These are phyloP conservation scores for Drosophila austrosaltans DNA, from an alignment of 2,888 invertebrate species.

Conservation along the genomic window DNA sequence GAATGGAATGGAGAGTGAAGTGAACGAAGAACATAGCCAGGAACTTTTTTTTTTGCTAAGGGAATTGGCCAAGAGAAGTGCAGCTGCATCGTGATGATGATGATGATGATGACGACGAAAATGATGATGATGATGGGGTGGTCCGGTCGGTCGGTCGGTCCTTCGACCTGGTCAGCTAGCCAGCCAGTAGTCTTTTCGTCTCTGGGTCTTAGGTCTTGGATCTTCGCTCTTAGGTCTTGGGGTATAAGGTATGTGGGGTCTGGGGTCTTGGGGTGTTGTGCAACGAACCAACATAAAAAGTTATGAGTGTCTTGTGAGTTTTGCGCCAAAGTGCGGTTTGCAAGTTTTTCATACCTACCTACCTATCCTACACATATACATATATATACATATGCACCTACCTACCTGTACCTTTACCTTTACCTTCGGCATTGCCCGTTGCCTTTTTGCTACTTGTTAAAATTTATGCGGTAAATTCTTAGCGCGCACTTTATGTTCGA, in stretches of 20 bases:
- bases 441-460: slow-evolving; percentile 74
- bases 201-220: slow-evolving; percentile 30
- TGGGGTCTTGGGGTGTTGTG: slow-evolving; percentile 60
- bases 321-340: slow-evolving; percentile 79
- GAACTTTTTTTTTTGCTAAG: slow-evolving; percentile 33
- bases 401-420: slow-evolving; percentile 52
- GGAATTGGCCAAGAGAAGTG: slow-evolving; percentile 72
- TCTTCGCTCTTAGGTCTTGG: slow-evolving; percentile 2
- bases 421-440: slow-evolving; percentile 31
- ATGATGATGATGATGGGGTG: slow-evolving; percentile 54
- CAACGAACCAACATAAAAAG: slow-evolving; percentile 76
- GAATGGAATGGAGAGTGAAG: slow-evolving; percentile 18
- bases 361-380: background rate
- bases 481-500: slow-evolving; percentile 79
- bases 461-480: slow-evolving; percentile 79
- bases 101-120: background rate
- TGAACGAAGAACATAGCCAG: slow-evolving; percentile 5
- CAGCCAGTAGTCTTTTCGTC: slow-evolving; percentile 25
- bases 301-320: slow-evolving; percentile 79
- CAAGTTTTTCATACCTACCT: slow-evolving; percentile 58
- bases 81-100: slow-evolving; percentile 58
- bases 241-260: background rate
- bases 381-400: background rate
- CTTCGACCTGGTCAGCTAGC: slow-evolving; percentile 21
- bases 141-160: slow-evolving; percentile 51